Percentiles rank a stretch among this genome's conserved stretches.
Evolutionary conservation across 2,888 invertebrate genomes (phyloP).

Genomic region (Reticulitermes lucifugus): DNA sequence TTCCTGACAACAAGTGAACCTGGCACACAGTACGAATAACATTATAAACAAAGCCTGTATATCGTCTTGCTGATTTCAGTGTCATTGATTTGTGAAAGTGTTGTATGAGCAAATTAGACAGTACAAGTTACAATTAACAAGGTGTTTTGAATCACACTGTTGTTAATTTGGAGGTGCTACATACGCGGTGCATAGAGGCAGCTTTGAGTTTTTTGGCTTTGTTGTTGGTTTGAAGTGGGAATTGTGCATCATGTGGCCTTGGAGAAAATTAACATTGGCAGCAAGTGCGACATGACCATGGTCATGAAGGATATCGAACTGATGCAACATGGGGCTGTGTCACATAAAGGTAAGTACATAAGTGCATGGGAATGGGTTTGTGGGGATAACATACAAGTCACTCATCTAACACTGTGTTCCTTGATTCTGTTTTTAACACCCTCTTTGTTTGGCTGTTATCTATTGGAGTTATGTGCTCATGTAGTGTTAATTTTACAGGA

Average conservation of each 20-base stretch:
- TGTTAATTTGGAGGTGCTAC: not conserved
- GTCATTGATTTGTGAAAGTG: not conserved
- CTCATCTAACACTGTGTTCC: not conserved
- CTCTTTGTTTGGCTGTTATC: not conserved
- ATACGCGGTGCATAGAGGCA: not conserved
- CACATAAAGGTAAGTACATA: too few species aligned
- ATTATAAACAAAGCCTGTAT: not conserved
- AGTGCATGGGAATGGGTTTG: not conserved
- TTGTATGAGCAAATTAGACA: too few species aligned
- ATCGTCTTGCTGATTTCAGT: not conserved
- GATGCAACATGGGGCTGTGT: too few species aligned
- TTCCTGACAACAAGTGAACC: conserved; percentile 7
- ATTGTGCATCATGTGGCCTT: conserved; percentile 7
- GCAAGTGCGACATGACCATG: too few species aligned
- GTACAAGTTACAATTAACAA: not conserved
- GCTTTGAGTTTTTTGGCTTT: not conserved
- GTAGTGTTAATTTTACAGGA: not conserved
- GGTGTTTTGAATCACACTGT: not conserved
- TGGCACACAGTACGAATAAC: not conserved
- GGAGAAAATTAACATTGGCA: not conserved
- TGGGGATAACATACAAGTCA: not conserved
- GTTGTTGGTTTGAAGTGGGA: conserved; percentile 9
- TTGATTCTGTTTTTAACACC: not conserved
- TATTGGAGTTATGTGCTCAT: not conserved
- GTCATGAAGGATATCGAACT: too few species aligned